These are phyloP conservation scores for Drosophila triauraria DNA, from an alignment of 1,140 invertebrate species.

Conservation along the genomic window DNA sequence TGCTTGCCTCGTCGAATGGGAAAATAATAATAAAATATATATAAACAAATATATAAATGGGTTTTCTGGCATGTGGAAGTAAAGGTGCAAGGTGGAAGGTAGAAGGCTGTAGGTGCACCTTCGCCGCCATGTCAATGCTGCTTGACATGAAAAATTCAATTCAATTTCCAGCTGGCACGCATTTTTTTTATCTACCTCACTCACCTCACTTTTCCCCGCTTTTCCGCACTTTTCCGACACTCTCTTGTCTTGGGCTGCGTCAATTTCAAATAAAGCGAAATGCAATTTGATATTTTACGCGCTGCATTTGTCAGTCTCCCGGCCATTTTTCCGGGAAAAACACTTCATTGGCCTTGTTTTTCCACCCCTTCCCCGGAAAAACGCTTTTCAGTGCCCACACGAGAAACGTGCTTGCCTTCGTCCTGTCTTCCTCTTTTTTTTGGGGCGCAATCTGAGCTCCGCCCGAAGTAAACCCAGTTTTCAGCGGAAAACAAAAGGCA, in stretches of 20 bases:
- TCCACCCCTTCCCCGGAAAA: slow-evolving; percentile 10
- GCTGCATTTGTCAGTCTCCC: slow-evolving; percentile 44
- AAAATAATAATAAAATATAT: slow-evolving; percentile 19
- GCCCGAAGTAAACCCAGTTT: slow-evolving; percentile 8
- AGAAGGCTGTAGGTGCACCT: slow-evolving; percentile 39
- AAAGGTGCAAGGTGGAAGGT: slow-evolving; percentile 47
- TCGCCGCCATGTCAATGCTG: slow-evolving; percentile 56
- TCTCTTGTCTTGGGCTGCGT: slow-evolving; percentile 36
- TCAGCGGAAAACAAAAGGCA: slow-evolving; percentile 2
- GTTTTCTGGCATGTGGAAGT: slow-evolving; percentile 21
- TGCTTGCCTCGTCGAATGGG: neutral
- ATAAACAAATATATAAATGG: neutral
- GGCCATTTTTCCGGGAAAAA: slow-evolving; percentile 21
- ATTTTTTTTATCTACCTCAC: slow-evolving; percentile 2
- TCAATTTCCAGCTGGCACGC: slow-evolving; percentile 39
- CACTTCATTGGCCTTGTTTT: slow-evolving; percentile 43
- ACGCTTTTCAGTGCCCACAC: slow-evolving; percentile 18
- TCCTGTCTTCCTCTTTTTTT: neutral
- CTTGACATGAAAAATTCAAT: slow-evolving; percentile 76
- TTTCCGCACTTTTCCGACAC: slow-evolving; percentile 12
- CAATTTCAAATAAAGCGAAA: slow-evolving; percentile 66
- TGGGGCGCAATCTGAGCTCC: neutral
- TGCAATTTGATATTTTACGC: slow-evolving; percentile 80
- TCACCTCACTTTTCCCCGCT: slow-evolving; percentile 35
- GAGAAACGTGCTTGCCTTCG: neutral